Evolutionary conservation across 2,113 vertebrate species (phyloP).

Genomic region (Hucho hucho): DNA sequence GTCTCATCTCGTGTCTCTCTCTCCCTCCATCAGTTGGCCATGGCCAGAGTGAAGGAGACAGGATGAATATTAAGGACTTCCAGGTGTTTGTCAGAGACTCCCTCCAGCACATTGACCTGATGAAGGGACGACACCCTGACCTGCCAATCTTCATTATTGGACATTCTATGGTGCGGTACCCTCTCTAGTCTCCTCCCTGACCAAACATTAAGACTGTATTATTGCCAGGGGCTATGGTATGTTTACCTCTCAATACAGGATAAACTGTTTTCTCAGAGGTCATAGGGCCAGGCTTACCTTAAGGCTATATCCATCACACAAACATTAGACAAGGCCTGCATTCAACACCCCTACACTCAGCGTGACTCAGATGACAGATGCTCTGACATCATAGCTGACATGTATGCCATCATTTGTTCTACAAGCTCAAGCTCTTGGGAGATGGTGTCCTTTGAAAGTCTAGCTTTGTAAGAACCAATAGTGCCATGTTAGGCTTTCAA

Average conservation of each 20-base stretch:
- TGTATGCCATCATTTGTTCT: neutral
- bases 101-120: conserved; percentile 86
- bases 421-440: neutral
- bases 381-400: neutral
- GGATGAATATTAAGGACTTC: conserved; percentile 91
- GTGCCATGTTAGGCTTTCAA: neutral
- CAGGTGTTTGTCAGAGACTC: conserved; percentile 88
- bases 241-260: too few relatives aligned
- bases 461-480: neutral
- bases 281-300: too few relatives aligned
- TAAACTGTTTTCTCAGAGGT: too few relatives aligned
- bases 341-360: neutral
- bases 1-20: neutral
- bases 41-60: conserved; percentile 94
- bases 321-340: neutral
- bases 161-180: conserved; percentile 90
- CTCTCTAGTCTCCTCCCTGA: too few relatives aligned
- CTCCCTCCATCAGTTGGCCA: conserved; percentile 83
- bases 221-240: too few relatives aligned
- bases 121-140: conserved; percentile 80
- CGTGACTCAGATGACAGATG: neutral
- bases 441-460: neutral
- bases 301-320: neutral
- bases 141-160: conserved; percentile 90
- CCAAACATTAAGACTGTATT: too few relatives aligned